Evolutionary conservation across 2,888 invertebrate genomes (phyloP).

Genomic region (Synanthedon formicaeformis): DNA sequence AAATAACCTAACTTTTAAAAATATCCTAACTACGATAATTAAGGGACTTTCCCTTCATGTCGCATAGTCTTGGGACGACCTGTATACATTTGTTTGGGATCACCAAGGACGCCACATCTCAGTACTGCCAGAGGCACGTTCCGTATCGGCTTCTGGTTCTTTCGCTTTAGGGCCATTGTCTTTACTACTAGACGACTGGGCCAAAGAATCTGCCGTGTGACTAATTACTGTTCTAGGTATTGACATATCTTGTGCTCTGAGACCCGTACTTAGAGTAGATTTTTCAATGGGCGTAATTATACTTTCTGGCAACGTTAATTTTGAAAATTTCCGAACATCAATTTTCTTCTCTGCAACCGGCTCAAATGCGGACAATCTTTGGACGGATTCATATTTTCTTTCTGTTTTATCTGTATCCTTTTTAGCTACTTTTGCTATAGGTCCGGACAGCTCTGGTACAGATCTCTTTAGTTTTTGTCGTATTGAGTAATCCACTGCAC

Average conservation of each 20-base stretch:
- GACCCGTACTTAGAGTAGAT: not conserved
- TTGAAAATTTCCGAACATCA: conserved; percentile 6
- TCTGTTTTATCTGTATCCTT: conserved; percentile 8
- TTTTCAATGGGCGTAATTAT: conserved; percentile 34
- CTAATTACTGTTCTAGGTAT: conserved; percentile 48
- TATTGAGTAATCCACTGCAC: conserved; percentile 60
- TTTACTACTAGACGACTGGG: conserved; percentile 20
- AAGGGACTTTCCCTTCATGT: no score
- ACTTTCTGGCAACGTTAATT: conserved; percentile 40
- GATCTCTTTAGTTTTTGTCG: conserved; percentile 52
- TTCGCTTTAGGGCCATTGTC: conserved; percentile 7
- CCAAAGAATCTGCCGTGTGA: conserved; percentile 53
- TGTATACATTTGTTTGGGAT: conserved; percentile 4
- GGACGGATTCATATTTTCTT: conserved; percentile 3
- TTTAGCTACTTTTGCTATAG: conserved; percentile 35
- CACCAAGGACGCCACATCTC: conserved; percentile 66
- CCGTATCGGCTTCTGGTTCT: conserved; percentile 31
- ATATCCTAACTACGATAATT: no score
- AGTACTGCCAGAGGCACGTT: conserved; percentile 34
- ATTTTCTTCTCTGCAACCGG: not conserved
- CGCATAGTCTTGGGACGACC: no score
- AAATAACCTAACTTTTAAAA: no score
- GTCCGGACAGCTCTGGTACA: conserved; percentile 32
- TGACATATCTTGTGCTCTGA: conserved; percentile 1
- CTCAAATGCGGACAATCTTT: conserved; percentile 28